Percentiles rank a stretch among this genome's conserved stretches.
Evolutionary conservation across 2,797 vertebrate species (phyloP).

Genomic region (Percopsis omiscomaycus): DNA sequence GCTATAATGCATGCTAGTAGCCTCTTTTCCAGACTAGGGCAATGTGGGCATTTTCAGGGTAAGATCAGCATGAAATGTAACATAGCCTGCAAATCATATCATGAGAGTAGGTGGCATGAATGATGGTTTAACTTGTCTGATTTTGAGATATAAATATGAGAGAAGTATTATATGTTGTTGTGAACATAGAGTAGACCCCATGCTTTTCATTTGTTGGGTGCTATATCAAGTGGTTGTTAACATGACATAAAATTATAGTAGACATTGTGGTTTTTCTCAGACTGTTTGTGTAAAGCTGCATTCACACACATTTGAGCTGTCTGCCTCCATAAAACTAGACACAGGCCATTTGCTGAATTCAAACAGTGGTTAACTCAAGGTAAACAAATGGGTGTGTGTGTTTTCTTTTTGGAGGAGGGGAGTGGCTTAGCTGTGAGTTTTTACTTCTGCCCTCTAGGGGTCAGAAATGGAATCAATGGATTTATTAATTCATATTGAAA

Average conservation of each 20-base stretch:
- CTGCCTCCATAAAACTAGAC: not conserved
- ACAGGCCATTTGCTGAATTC: too few relatives aligned
- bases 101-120: not conserved
- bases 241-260: conserved; percentile 28
- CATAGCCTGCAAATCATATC: conserved; percentile 8
- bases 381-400: too few relatives aligned
- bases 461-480: not conserved
- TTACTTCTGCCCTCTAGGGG: too few relatives aligned
- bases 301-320: conserved; percentile 1
- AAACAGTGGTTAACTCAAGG: too few relatives aligned
- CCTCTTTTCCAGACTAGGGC: conserved; percentile 1
- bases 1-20: conserved; percentile 11
- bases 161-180: conserved; percentile 9
- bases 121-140: not conserved
- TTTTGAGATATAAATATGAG: not conserved
- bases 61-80: not conserved
- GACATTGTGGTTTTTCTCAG: not conserved
- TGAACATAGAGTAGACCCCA: conserved; percentile 4
- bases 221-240: conserved; percentile 15
- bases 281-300: not conserved
- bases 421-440: too few relatives aligned
- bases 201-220: conserved; percentile 16
- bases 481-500: conserved; percentile 3
- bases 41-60: not conserved
- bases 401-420: too few relatives aligned